Evolutionary conservation across 2,797 vertebrate species (phyloP).

Genomic region (Smutsia gigantea): DNA sequence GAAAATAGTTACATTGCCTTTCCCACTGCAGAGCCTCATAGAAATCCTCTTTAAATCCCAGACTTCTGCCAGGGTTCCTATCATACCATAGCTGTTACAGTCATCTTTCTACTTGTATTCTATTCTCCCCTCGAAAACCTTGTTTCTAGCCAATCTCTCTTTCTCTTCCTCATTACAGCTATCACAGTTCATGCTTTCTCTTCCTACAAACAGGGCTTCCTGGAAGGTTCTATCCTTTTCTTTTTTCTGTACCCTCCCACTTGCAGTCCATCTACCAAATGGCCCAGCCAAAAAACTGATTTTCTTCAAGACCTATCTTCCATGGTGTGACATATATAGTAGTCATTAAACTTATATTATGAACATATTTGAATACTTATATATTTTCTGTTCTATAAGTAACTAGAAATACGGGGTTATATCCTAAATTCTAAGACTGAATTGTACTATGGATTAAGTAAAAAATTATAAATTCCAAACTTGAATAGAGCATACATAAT

Average conservation of each 20-base stretch:
- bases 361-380: slow-evolving; percentile 1
- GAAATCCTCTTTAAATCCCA: background rate
- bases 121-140: background rate
- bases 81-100: background rate
- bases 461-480: slow-evolving; percentile 26
- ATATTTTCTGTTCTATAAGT: background rate
- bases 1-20: background rate
- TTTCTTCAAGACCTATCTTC: background rate
- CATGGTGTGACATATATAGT: background rate
- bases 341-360: background rate
- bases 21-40: background rate
- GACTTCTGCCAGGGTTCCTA: background rate
- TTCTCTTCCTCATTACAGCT: background rate
- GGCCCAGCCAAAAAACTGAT: background rate
- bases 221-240: background rate
- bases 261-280: background rate
- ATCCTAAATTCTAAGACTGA: background rate
- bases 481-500: background rate
- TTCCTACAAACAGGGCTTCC: background rate
- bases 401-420: background rate
- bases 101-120: background rate
- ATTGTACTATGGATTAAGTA: background rate
- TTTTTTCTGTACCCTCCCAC: background rate
- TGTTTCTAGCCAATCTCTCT: background rate
- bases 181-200: background rate